Evolutionary conservation across 2,113 vertebrate genomes (phyloP).

Genomic region (Lagopus leucura): DNA sequence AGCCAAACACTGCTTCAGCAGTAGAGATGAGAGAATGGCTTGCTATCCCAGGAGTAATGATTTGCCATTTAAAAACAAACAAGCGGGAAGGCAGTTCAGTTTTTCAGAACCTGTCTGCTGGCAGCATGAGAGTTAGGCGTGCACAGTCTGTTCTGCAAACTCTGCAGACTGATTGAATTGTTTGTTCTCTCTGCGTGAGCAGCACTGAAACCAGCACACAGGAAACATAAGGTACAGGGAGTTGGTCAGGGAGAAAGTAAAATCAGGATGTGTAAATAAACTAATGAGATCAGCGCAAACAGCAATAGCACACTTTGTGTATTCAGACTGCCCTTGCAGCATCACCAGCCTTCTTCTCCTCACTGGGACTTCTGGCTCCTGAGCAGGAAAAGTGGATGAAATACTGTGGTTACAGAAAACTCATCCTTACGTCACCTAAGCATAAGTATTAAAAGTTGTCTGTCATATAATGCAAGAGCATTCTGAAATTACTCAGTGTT

Average conservation of each 20-base stretch:
- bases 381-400: not conserved
- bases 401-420: not conserved
- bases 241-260: not conserved
- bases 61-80: not conserved
- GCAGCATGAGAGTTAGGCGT: not conserved
- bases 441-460: not conserved
- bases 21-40: accelerated
- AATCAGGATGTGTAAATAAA: slow-evolving; percentile 27
- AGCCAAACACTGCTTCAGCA: not conserved
- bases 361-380: not conserved
- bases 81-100: not conserved
- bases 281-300: slow-evolving; percentile 38
- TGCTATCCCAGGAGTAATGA: not conserved
- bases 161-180: not conserved
- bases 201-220: not conserved
- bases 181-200: not conserved
- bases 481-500: not conserved
- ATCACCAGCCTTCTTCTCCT: not conserved
- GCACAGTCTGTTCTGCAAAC: not conserved
- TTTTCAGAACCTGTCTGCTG: not conserved
- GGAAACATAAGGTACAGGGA: slow-evolving; percentile 22
- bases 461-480: not conserved
- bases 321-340: not conserved
- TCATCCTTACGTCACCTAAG: accelerated
- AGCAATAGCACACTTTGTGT: not conserved